These are phyloP conservation scores for Nesoenas mayeri DNA, from an alignment of 2,113 vertebrate genomes.

Conservation along the genomic window DNA sequence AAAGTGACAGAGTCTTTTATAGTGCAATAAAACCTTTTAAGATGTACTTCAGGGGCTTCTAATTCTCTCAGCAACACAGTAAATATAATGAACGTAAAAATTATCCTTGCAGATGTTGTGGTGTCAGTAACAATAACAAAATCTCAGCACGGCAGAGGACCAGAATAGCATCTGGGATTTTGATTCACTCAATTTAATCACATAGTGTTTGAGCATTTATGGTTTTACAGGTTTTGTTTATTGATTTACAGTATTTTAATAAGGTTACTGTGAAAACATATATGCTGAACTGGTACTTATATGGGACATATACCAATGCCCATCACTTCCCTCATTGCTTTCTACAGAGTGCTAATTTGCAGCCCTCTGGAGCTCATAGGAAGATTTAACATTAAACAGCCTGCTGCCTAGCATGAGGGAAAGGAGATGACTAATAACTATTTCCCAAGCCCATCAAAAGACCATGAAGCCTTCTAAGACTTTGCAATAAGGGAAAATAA, in stretches of 20 bases:
- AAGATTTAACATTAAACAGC: conserved; percentile 13
- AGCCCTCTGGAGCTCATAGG: conserved; percentile 22
- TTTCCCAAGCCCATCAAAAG: conserved; percentile 13
- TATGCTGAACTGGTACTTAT: conserved; percentile 32
- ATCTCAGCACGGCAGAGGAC: conserved; percentile 50
- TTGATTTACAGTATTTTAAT: conserved; percentile 69
- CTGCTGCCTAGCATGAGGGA: not conserved
- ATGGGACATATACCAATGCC: not conserved
- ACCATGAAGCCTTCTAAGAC: conserved; percentile 26
- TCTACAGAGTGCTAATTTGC: not conserved
- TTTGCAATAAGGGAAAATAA: conserved; percentile 5
- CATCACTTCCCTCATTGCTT: conserved; percentile 13
- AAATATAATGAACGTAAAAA: conserved; percentile 78
- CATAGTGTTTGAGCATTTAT: conserved; percentile 55
- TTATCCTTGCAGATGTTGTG: conserved; percentile 75
- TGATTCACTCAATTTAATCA: conserved; percentile 72
- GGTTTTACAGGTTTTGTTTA: conserved; percentile 63
- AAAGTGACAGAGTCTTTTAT: conserved; percentile 74
- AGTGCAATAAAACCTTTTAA: conserved; percentile 73
- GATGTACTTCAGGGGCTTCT: conserved; percentile 75
- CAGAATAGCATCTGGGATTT: conserved; percentile 74
- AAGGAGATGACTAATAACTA: not conserved
- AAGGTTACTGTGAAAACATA: conserved; percentile 57
- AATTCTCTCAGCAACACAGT: conserved; percentile 70
- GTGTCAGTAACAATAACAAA: conserved; percentile 76